A percentile compares a stretch with the other conserved stretches of the same genome.
Conservation (phyloP, 2,113 vertebrate species). For the Haemorhous mexicanus region DNA sequence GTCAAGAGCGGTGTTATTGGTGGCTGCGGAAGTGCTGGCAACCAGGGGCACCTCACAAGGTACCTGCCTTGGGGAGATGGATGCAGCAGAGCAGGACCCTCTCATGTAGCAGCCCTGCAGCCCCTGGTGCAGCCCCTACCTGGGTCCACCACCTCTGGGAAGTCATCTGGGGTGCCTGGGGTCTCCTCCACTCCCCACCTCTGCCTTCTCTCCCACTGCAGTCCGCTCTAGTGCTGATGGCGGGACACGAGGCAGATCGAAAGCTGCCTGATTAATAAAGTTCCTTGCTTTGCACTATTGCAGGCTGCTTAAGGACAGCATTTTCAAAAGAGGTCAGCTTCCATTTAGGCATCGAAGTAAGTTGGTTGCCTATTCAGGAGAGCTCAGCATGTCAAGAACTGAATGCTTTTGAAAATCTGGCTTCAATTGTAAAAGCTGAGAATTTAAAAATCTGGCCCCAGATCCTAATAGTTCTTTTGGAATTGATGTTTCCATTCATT, state of each 20-base stretch:
- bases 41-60: fast-evolving
- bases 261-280: conserved; percentile 41
- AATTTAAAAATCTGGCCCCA: conserved; percentile 57
- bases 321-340: conserved; percentile 62
- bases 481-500: conserved; percentile 57
- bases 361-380: conserved; percentile 60
- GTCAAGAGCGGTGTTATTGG: background rate
- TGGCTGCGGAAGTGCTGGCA: background rate
- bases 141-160: background rate
- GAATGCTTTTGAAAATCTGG: conserved; percentile 65
- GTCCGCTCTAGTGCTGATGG: background rate
- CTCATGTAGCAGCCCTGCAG: background rate
- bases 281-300: conserved; percentile 31
- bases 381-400: conserved; percentile 54
- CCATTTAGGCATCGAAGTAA: conserved; percentile 59
- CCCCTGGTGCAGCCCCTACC: background rate
- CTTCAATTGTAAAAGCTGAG: conserved; percentile 60
- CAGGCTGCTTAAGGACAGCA: conserved; percentile 44
- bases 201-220: background rate
- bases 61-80: background rate
- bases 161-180: background rate
- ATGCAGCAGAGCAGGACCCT: background rate
- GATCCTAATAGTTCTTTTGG: conserved; percentile 52
- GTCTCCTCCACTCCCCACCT: background rate
- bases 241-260: background rate